phyloP scores from a whole-genome alignment of 2,113 vertebrate genomes.

The Natator depressus region DNA sequence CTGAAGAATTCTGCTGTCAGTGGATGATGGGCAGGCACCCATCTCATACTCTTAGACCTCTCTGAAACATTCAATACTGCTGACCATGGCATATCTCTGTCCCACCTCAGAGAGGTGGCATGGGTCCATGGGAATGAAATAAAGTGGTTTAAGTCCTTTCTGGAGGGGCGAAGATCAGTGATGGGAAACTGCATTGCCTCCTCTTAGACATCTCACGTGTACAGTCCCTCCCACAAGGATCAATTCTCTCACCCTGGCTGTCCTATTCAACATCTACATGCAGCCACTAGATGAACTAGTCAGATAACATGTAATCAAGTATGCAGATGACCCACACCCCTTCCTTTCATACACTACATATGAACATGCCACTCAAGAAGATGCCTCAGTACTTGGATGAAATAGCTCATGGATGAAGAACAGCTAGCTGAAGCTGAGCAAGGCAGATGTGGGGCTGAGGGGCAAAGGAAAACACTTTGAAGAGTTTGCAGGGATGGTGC shows the following conservation, averaged over 20 bases:
- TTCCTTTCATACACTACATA: not conserved
- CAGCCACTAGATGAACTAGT: not conserved
- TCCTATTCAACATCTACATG: not conserved
- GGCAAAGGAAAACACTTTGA: not conserved
- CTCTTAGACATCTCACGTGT: not conserved
- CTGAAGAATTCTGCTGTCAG: not conserved
- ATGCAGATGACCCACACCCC: not conserved
- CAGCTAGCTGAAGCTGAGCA: not conserved
- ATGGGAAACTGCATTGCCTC: not conserved
- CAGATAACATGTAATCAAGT: not conserved
- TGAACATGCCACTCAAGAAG: not conserved
- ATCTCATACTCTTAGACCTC: not conserved
- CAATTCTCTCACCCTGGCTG: not conserved
- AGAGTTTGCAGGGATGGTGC: not conserved
- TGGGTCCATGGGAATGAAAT: not conserved
- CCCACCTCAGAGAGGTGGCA: not conserved
- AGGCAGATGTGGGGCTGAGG: not conserved
- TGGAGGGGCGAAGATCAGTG: not conserved
- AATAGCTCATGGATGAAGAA: not conserved
- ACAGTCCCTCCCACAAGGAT: not conserved
- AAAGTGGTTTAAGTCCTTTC: not conserved
- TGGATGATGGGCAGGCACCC: not conserved
- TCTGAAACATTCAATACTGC: not conserved
- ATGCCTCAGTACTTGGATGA: too few species aligned
- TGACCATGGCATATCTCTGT: constrained; percentile 9